Evolutionary conservation across 2,888 invertebrate genomes (phyloP), one percentile per base, ranked within the genome.

Genomic region (Lithodes maja): DNA sequence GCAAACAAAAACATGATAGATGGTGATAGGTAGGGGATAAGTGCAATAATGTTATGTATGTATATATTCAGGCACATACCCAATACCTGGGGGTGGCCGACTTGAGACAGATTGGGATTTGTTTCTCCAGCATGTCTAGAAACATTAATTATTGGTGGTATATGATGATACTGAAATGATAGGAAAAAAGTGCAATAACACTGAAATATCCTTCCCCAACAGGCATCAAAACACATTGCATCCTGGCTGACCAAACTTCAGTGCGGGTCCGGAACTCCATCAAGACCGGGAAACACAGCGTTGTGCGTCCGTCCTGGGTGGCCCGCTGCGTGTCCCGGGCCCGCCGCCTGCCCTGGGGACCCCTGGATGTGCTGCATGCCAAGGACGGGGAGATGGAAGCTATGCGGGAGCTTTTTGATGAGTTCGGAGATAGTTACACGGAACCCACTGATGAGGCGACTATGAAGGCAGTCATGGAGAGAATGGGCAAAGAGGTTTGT

Each of bases 241-340:
- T 91, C 33, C 15, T 91, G n/a, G 53, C 85, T 17, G 84, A 91
- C 68, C 81, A 61, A 12, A 55, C 69, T 7, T 78, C 91, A 9
- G 79, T 91, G 12, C 86, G 90, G 7, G 86, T 88, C 5, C 75
- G 82, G 33, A 89, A 87, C 77, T 87, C 86, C 54, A 77, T 89
- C 15, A 54, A 54, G 2, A 52, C 75, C 0, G 69, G 71, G 0
- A 77, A 78, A 49, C 86, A 90, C 80, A 91, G 91, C 71, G 77
- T 92, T 15, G 84, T 91, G 1, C 90, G 82, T 2, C 90, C 92
- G n/a, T 68, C 79, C n/a, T 92, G 92, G 92, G 53, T 92, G 75
- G 17, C 81, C 1, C 33, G 75, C 15, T 88, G 85, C 53, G 17
- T 71, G 5, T 33, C 79, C 12, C 84, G 49, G 17, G 74, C 89